Base-by-base conservation (phyloP, 2,113 vertebrate species). In the Esox niger region DNA sequence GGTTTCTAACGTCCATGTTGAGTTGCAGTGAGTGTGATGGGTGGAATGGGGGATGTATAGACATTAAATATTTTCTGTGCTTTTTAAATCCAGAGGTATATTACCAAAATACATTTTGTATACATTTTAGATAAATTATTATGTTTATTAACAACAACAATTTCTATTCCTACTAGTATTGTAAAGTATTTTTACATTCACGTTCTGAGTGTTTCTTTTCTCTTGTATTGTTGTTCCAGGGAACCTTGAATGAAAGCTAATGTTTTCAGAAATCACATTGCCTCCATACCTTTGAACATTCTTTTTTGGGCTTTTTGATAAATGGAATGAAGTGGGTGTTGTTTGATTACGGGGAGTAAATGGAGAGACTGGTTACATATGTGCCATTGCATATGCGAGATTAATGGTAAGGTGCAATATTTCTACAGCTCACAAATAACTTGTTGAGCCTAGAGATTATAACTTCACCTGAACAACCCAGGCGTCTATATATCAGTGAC, bases 331-430 rank as follows among this genome's bases (percentile, higher is more conserved):
- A 62, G 61, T 17, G 23, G n/a, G 27, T 15, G 20, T 29, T 27
- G 2, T 73, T 73, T 61, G 56, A 54, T n/a, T 38, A 43, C 17
- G 15, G 15, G 3, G 17, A 43, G 13, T 43, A 15, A 32, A 43
- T 64, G 54, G 67, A 66, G 6, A 33, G 60, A 59, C 66, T 75
- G 74, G 52, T 64, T 67, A 30, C 23, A 32, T 23, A 29, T 55
- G 49, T 43, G 17, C 15, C 15, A 4, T 4, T 43, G 17, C 15
- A 15, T 43, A 5, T 17, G 13, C 17, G 73, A 55, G 38, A 58
- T 2, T 63, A n/a, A 60, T 52, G 29, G 69, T 17, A 64, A 32
- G 56, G 81, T 86, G 83, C 77, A 85, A 83, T 83, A 75, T 75
- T 77, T 64, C 30, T 65, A 52, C 6, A 68, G 70, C 20, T 23